Percentiles rank a stretch among this genome's conserved stretches.
Evolutionary conservation across 2,113 vertebrate species (phyloP).

Genomic region (Hippoglossus stenolepis): DNA sequence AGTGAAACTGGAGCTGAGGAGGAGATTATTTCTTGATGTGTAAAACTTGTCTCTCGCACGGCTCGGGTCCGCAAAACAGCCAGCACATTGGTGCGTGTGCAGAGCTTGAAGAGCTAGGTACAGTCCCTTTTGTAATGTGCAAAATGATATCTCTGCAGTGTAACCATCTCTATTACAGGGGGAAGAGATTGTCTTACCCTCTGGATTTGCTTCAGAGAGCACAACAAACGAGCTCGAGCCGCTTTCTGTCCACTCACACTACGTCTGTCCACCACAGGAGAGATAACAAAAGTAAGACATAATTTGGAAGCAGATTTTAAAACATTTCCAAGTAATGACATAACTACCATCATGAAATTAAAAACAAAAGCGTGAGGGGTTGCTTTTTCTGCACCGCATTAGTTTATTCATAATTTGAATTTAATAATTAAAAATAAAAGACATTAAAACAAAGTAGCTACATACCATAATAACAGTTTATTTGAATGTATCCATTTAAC

Average conservation of each 20-base stretch:
- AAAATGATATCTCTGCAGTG: slow-evolving; percentile 82
- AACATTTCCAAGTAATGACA: background rate
- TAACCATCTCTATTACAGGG: slow-evolving; percentile 80
- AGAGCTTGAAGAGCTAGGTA: slow-evolving; percentile 63
- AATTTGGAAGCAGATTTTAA: slow-evolving; percentile 2
- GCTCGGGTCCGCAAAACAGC: slow-evolving; percentile 46
- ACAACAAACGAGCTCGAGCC: slow-evolving; percentile 71
- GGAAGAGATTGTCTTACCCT: slow-evolving; percentile 81
- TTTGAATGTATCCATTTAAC: slow-evolving; percentile 73
- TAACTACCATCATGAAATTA: background rate
- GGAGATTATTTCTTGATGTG: slow-evolving; percentile 74
- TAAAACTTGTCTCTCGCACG: slow-evolving; percentile 60
- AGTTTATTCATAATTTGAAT: slow-evolving; percentile 45
- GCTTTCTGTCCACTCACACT: slow-evolving; percentile 35
- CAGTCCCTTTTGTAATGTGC: slow-evolving; percentile 82
- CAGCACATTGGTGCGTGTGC: slow-evolving; percentile 48
- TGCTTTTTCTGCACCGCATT: slow-evolving; percentile 15
- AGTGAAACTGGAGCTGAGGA: slow-evolving; percentile 65
- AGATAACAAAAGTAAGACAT: slow-evolving; percentile 7
- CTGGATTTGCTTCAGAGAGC: slow-evolving; percentile 77
- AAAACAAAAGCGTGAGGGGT: slow-evolving; percentile 11
- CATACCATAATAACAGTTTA: slow-evolving; percentile 57
- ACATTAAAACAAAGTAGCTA: slow-evolving; percentile 48
- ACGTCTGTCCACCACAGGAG: slow-evolving; percentile 5
- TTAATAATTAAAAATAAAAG: slow-evolving; percentile 42